Conservation (phyloP, 2,113 vertebrate species). For the Galemys pyrenaicus region DNA sequence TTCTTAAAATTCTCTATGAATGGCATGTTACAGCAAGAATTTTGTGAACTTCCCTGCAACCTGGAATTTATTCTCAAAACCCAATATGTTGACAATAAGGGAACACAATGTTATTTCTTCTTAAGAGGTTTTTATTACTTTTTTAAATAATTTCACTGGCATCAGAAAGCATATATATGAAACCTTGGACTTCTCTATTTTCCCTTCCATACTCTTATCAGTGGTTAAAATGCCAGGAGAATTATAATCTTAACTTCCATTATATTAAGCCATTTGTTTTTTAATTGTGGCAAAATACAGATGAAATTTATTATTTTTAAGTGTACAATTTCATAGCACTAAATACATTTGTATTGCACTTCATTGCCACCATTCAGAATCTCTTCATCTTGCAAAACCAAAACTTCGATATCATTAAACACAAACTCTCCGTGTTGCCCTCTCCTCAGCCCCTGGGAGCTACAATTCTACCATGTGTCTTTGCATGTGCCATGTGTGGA, state of each 20-base stretch:
- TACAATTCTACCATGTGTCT: neutral
- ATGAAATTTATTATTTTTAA: neutral
- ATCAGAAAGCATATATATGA: neutral
- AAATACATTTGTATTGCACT: neutral
- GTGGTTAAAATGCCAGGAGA: neutral
- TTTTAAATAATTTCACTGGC: neutral
- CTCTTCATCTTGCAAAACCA: neutral
- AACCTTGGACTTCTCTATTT: neutral
- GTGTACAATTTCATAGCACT: neutral
- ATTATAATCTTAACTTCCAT: conserved; percentile 21
- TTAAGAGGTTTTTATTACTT: neutral
- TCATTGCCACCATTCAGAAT: too few species aligned
- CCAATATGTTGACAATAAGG: neutral
- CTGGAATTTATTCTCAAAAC: neutral
- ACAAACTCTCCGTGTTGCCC: too few species aligned
- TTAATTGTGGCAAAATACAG: neutral
- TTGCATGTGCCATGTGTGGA: neutral
- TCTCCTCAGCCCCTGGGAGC: neutral
- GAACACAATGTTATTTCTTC: neutral
- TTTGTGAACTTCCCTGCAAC: neutral
- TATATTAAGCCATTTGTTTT: neutral
- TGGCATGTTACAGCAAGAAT: neutral
- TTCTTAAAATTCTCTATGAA: neutral
- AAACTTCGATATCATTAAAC: neutral
- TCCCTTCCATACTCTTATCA: neutral